Evolutionary conservation across 2,113 vertebrate species (phyloP).

Genomic region (Hemibates koningsi): DNA sequence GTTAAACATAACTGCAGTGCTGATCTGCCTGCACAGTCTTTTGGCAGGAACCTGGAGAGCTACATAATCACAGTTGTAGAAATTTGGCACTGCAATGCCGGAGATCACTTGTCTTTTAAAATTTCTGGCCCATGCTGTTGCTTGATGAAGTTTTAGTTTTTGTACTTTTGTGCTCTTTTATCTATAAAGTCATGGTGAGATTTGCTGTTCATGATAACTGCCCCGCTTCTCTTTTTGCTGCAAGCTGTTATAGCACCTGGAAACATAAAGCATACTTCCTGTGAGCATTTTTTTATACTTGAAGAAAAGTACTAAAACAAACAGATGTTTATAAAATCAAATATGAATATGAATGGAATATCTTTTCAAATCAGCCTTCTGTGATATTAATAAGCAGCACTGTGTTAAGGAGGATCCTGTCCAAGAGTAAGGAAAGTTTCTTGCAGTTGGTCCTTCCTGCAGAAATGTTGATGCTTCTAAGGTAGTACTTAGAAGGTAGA

Average conservation of each 20-base stretch:
- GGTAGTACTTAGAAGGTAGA: not conserved
- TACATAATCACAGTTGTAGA: not conserved
- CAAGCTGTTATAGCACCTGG: conserved; percentile 50
- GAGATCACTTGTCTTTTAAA: not conserved
- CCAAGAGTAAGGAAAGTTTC: not conserved
- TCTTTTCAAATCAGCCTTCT: not conserved
- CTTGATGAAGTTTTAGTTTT: not conserved
- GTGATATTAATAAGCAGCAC: not conserved
- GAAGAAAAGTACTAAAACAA: not conserved
- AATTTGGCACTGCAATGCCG: not conserved
- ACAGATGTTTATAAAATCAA: not conserved
- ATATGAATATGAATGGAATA: not conserved
- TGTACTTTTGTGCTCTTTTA: not conserved
- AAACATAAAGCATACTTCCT: conserved; percentile 21
- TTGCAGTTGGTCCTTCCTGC: not conserved
- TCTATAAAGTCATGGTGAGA: not conserved
- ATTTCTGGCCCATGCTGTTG: not conserved
- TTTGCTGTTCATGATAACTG: conserved; percentile 2
- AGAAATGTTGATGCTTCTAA: not conserved
- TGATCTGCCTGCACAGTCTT: not conserved
- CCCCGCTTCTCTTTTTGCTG: conserved; percentile 19
- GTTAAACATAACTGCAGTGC: not conserved
- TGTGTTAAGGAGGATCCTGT: not conserved
- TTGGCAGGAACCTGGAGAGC: not conserved
- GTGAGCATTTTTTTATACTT: not conserved